These are phyloP conservation scores for Heliconius eleuchia DNA, from an alignment of 1,140 invertebrate genomes.

Conservation along the genomic window DNA sequence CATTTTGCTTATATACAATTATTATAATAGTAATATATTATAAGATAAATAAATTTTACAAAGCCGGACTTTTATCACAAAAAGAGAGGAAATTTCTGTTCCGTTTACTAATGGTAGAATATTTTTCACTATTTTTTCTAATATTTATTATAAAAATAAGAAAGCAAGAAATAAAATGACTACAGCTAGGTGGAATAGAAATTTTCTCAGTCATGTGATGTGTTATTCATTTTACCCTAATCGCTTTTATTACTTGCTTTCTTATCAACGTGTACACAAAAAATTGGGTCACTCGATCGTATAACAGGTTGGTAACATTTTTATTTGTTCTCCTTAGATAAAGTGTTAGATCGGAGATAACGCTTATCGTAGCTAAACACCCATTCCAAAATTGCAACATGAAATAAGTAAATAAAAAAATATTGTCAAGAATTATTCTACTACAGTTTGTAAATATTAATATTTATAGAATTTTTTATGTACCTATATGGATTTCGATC, in stretches of 20 bases:
- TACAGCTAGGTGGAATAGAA: slow-evolving; percentile 77
- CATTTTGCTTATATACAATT: background rate
- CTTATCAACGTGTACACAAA: slow-evolving; percentile 72
- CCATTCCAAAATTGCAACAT: slow-evolving; percentile 34
- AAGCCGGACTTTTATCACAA: slow-evolving; percentile 19
- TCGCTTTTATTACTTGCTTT: slow-evolving; percentile 75
- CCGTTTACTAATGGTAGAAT: slow-evolving; percentile 66
- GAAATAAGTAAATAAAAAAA: slow-evolving; percentile 9
- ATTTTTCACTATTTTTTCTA: slow-evolving; percentile 44
- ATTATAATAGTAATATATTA: slow-evolving; percentile 6
- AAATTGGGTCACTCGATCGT: slow-evolving; percentile 55
- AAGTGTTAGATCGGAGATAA: slow-evolving; percentile 33
- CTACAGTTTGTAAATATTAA: background rate
- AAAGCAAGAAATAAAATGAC: slow-evolving; percentile 73
- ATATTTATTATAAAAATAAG: slow-evolving; percentile 55
- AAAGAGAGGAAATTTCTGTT: slow-evolving; percentile 79
- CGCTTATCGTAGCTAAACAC: slow-evolving; percentile 14
- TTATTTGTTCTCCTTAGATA: slow-evolving; percentile 49
- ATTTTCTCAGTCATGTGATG: slow-evolving; percentile 78
- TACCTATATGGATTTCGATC: no score
- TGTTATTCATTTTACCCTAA: slow-evolving; percentile 59
- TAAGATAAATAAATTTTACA: slow-evolving; percentile 20
- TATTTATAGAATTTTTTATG: background rate
- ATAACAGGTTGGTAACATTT: slow-evolving; percentile 63
- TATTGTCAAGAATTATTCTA: no score